Evolutionary conservation across 2,113 vertebrate species (phyloP).

Genomic region (Vicugna pacos): DNA sequence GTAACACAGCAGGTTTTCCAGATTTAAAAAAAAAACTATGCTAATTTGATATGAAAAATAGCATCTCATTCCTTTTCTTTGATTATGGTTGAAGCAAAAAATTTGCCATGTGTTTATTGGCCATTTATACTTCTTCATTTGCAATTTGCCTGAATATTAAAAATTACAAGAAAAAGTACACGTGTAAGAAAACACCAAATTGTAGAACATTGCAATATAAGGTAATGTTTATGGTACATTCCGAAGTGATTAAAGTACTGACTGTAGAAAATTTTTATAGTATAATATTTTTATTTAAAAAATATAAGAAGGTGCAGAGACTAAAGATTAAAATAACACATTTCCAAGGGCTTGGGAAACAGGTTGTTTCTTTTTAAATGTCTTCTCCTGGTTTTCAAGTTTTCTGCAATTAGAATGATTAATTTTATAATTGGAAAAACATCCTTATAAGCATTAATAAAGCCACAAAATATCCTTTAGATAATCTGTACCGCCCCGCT

Average conservation of each 20-base stretch:
- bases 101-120: not conserved
- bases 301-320: not conserved
- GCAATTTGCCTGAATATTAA: conserved; percentile 37
- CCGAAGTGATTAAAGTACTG: conserved; percentile 9
- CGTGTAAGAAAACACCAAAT: not conserved
- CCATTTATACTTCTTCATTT: conserved; percentile 51
- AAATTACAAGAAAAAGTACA: not conserved
- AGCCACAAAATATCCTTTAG: not conserved
- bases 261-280: not conserved
- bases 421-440: conserved; percentile 35
- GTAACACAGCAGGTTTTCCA: conserved; percentile 6
- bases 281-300: conserved; percentile 20
- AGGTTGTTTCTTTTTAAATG: not conserved
- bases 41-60: conserved; percentile 44
- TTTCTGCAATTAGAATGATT: conserved; percentile 30
- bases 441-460: not conserved
- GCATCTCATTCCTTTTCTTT: not conserved
- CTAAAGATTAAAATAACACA: conserved; percentile 11
- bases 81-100: not conserved
- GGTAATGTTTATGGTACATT: not conserved
- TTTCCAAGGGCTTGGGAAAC: not conserved
- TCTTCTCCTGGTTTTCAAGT: not conserved
- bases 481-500: not conserved
- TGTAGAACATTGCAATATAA: not conserved
- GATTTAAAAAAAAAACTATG: not conserved